Base-by-base conservation (phyloP, 2,113 vertebrate species). In the Hyperoodon ampullatus region DNA sequence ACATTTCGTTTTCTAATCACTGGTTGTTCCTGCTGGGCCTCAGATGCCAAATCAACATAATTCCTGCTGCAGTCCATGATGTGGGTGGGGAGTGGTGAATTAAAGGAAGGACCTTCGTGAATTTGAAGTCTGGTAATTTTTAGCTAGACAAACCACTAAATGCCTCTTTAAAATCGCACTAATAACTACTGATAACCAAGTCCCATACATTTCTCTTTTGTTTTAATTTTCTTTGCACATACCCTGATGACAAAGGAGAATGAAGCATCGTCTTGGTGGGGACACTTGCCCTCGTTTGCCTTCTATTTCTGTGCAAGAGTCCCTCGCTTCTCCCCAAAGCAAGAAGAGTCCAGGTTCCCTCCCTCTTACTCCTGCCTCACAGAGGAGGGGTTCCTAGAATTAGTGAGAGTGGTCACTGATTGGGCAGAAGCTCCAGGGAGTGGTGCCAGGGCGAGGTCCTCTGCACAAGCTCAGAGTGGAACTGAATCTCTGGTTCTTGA, bases 381-480 rank as follows among this genome's bases (percentile, higher is more conserved):
- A 60, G 7, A 4, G 23, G 16, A 63, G 24, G 30, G 19, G 21
- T 9, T 63, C 8, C 9, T 60, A 24, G 75, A 4, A 74, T 44
- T 39, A 53, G 3, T 15, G 39, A 44, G 18, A 53, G 12, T 8
- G 14, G 23, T 74, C n/a, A 26, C 39, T 68, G 7, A 68, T 2
- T 66, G 55, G 75, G 15, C 44, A 13, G 1, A 9, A 39, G 28
- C 39, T 86, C 82, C 58, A 15, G 44, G 4, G 42, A 14, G 0
- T 2, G 4, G 35, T 8, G 6, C 35, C 21, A 81, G 18, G 24
- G 2, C 12, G 0, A 28, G 4, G 16, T n/a, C 6, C 2, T 30
- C 42, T 15, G 26, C 13, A 28, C 24, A 21, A 21, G 58, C 0
- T 0, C 35, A 33, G 23, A 83, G 8, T 35, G 23, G 21, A 21